phyloP scores from a whole-genome alignment of 2,797 vertebrate species.

The Petrocephalus schoutedeni region DNA sequence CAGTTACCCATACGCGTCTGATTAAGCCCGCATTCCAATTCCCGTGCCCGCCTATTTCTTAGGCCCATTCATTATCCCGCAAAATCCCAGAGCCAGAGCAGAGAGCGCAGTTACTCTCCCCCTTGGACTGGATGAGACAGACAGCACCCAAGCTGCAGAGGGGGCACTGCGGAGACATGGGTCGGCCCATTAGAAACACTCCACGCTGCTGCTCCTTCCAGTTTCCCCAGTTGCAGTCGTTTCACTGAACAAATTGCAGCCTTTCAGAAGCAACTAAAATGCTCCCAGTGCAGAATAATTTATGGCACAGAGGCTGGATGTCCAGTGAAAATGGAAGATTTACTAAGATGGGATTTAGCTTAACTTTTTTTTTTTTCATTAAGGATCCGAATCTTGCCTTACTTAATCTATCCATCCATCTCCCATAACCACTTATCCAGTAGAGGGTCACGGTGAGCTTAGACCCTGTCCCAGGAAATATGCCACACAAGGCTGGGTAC shows the following conservation, averaged over 20 bases:
- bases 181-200: neutral
- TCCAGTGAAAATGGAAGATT: neutral
- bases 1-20: neutral
- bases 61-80: neutral
- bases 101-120: neutral
- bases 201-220: neutral
- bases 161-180: neutral
- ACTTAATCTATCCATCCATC: neutral
- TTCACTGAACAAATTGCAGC: neutral
- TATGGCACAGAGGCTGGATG: slow-evolving; percentile 2
- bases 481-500: neutral
- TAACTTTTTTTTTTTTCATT: neutral
- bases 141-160: neutral
- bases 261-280: neutral
- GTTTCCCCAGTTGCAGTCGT: neutral
- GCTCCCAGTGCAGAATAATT: neutral
- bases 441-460: neutral
- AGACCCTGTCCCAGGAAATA: neutral
- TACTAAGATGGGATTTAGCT: neutral
- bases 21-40: neutral
- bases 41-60: neutral
- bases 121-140: neutral
- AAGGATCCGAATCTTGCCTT: neutral
- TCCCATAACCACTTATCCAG: neutral
- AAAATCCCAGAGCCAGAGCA: neutral